Percentiles rank a stretch among this genome's conserved stretches.
Conservation (phyloP, 2,113 vertebrate genomes). For the Pachypanchax playfairii region DNA sequence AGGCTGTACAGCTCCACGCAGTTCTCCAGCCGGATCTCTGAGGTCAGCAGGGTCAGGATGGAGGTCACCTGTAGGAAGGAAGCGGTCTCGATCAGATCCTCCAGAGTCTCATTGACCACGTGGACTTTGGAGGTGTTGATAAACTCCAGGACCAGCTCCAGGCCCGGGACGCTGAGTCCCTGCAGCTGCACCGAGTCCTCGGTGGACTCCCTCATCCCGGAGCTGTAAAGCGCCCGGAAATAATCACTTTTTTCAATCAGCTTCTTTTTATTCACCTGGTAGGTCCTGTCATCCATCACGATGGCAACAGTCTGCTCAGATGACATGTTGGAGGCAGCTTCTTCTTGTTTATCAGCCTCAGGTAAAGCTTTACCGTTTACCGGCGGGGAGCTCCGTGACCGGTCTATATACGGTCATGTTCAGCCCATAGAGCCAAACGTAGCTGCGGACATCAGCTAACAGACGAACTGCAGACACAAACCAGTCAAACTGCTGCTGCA, state of each 20-base stretch:
- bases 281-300: conserved; percentile 86
- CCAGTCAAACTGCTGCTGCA: conserved; percentile 22
- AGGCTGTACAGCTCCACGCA: conserved; percentile 89
- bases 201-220: conserved; percentile 92
- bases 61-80: conserved; percentile 93
- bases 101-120: conserved; percentile 81
- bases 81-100: conserved; percentile 91
- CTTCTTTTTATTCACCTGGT: conserved; percentile 89
- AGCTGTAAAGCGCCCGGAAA: conserved; percentile 93
- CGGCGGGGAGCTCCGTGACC: conserved; percentile 45
- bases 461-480: conserved; percentile 20
- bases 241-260: conserved; percentile 96
- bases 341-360: conserved; percentile 21
- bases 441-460: conserved; percentile 23
- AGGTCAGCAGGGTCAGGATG: conserved; percentile 87
- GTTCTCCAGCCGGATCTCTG: conserved; percentile 86
- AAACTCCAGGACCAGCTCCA: conserved; percentile 93
- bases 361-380: conserved; percentile 69
- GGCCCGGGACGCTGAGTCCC: conserved; percentile 87
- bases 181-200: conserved; percentile 89
- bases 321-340: conserved; percentile 74
- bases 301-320: conserved; percentile 88
- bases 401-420: conserved; percentile 81
- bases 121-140: conserved; percentile 87
- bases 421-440: conserved; percentile 53